Conservation (phyloP, 2,888 invertebrate genomes). For the Glyphotaelius pellucidus region DNA sequence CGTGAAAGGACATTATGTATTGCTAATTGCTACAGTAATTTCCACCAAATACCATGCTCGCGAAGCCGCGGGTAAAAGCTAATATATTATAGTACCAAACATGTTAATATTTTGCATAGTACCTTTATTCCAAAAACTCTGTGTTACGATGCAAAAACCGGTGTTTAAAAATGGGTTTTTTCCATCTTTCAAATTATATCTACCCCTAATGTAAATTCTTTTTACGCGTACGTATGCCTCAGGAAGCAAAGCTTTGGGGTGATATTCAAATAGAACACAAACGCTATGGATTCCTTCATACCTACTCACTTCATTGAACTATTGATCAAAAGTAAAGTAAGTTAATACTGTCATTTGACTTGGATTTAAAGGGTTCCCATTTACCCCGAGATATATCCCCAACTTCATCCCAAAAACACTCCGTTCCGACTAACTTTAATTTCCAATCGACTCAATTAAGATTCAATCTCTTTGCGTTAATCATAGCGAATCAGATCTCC, state of each 20-base stretch:
- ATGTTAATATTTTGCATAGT: too few relatives aligned
- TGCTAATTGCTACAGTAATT: too few relatives aligned
- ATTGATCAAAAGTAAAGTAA: background rate
- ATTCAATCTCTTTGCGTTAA: conserved; percentile 51
- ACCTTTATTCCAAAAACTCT: too few relatives aligned
- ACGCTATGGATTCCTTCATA: background rate
- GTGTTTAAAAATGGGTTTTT: too few relatives aligned
- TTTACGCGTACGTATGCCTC: background rate
- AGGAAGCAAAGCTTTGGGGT: background rate
- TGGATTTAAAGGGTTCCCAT: conserved; percentile 1
- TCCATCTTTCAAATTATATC: too few relatives aligned
- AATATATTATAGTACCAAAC: too few relatives aligned
- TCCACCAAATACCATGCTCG: too few relatives aligned
- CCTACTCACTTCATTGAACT: background rate
- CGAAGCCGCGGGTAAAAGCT: too few relatives aligned
- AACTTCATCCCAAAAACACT: conserved; percentile 28
- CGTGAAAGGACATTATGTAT: too few relatives aligned
- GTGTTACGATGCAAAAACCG: too few relatives aligned
- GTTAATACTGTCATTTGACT: background rate
- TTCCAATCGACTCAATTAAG: conserved; percentile 49
- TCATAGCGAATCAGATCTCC: conserved; percentile 43
- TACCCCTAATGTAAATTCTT: background rate
- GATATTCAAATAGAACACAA: background rate
- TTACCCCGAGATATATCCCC: background rate
- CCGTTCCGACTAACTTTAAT: conserved; percentile 40